These are phyloP conservation scores for Onthophagus taurus DNA, from an alignment of 1,140 invertebrate genomes.

Conservation along the genomic window DNA sequence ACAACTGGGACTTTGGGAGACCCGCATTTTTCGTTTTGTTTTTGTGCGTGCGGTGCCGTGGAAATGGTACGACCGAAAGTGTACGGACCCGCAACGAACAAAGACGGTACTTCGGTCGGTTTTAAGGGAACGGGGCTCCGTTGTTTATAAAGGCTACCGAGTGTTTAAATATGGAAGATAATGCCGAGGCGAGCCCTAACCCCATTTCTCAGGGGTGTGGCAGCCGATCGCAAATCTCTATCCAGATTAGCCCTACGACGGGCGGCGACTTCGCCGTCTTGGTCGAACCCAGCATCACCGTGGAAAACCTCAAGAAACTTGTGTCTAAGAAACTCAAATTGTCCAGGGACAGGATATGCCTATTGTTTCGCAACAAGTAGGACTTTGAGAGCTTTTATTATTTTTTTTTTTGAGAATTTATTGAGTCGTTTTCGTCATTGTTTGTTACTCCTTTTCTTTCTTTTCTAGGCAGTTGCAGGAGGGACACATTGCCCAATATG, in stretches of 20 bases:
- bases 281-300: conserved; percentile 65
- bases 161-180: conserved; percentile 33
- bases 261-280: conserved; percentile 80
- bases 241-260: conserved; percentile 80
- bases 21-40: too few species aligned
- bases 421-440: neutral
- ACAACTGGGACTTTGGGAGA: too few species aligned
- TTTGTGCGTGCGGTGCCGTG: neutral
- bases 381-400: conserved; percentile 30
- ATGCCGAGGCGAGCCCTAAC: conserved; percentile 33
- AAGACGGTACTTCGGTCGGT: neutral
- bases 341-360: conserved; percentile 82
- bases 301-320: conserved; percentile 81
- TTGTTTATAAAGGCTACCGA: too few species aligned
- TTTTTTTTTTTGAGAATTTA: conserved; percentile 12
- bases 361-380: conserved; percentile 86
- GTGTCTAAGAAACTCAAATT: conserved; percentile 88
- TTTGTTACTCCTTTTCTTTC: conserved; percentile 22
- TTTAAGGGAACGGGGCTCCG: too few species aligned
- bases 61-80: conserved; percentile 7
- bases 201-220: conserved; percentile 50
- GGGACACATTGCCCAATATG: conserved; percentile 77
- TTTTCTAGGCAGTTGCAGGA: conserved; percentile 76
- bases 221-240: conserved; percentile 59
- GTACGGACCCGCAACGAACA: too few species aligned